Conservation (phyloP, 2,113 vertebrate species). For the Ophthalmolycus amberensis region DNA sequence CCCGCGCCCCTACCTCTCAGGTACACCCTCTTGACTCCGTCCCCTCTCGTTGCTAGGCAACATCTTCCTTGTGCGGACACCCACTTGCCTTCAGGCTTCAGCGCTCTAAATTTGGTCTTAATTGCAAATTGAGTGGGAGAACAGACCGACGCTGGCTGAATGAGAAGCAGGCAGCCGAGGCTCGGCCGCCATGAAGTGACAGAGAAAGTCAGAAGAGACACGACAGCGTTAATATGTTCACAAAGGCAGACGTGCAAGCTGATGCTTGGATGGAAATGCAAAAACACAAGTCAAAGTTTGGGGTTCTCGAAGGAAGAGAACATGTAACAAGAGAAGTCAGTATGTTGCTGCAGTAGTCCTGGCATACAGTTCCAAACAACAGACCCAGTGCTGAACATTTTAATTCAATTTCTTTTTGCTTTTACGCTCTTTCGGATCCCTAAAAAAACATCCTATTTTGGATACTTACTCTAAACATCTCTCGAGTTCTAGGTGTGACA, state of each 20-base stretch:
- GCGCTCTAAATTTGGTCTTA: slow-evolving; percentile 85
- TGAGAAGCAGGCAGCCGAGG: slow-evolving; percentile 77
- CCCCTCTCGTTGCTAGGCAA: slow-evolving; percentile 82
- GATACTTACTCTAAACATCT: neutral
- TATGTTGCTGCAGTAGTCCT: neutral
- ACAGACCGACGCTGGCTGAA: slow-evolving; percentile 77
- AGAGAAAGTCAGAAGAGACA: slow-evolving; percentile 30
- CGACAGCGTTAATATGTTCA: slow-evolving; percentile 7
- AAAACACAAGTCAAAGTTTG: slow-evolving; percentile 5
- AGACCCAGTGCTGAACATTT: neutral
- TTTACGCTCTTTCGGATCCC: neutral
- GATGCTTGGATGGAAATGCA: neutral
- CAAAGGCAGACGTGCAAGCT: slow-evolving; percentile 2
- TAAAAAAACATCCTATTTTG: too few relatives aligned
- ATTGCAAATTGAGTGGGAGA: slow-evolving; percentile 88
- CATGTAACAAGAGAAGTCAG: neutral
- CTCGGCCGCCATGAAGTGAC: slow-evolving; percentile 55
- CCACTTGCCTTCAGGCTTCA: slow-evolving; percentile 87
- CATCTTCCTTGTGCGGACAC: slow-evolving; percentile 78
- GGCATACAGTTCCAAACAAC: neutral
- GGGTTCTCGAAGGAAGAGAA: neutral
- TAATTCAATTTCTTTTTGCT: neutral
- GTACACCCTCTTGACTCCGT: slow-evolving; percentile 59
- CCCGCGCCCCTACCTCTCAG: slow-evolving; percentile 75
- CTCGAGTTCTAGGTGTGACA: neutral